Percentiles rank a stretch among this genome's conserved stretches.
These are phyloP conservation scores for Teleogryllus oceanicus DNA, from an alignment of 2,888 invertebrate genomes.

Conservation along the genomic window DNA sequence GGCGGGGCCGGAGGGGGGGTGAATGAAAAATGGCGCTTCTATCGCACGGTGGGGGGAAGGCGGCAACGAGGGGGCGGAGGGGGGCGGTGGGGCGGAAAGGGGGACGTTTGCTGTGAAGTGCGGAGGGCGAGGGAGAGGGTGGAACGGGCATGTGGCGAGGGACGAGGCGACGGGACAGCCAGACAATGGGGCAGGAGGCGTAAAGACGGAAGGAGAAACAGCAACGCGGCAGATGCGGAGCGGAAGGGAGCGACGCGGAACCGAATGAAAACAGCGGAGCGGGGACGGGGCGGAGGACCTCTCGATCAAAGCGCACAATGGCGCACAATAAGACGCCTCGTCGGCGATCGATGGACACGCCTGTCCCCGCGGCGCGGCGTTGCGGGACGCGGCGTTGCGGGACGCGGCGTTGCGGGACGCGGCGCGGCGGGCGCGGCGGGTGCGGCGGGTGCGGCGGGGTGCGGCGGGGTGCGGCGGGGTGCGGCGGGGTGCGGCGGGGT, in stretches of 20 bases:
- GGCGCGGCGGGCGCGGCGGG: too few relatives aligned
- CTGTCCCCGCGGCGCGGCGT: not conserved
- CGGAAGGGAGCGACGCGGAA: too few relatives aligned
- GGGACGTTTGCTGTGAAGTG: not conserved
- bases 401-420: too few relatives aligned
- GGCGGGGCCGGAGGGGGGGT: not conserved
- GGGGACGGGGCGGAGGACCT: not conserved
- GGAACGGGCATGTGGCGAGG: not conserved
- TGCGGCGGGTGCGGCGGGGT: too few relatives aligned
- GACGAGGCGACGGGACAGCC: not conserved
- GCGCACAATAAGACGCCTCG: constrained; percentile 1
- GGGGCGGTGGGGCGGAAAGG: not conserved
- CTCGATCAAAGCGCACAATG: constrained; percentile 18
- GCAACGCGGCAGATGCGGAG: not conserved
- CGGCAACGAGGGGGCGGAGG: not conserved
- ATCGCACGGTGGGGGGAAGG: not conserved
- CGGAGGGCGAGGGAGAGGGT: not conserved
- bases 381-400: too few relatives aligned
- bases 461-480: too few relatives aligned
- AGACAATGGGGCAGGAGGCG: not conserved
- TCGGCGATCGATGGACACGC: not conserved
- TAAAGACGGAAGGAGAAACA: constrained; percentile 5
- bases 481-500: too few relatives aligned
- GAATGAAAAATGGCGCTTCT: not conserved
- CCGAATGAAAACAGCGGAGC: too few relatives aligned